phyloP scores from a whole-genome alignment of 2,888 invertebrate genomes.

The Drosophila vallismaia region DNA sequence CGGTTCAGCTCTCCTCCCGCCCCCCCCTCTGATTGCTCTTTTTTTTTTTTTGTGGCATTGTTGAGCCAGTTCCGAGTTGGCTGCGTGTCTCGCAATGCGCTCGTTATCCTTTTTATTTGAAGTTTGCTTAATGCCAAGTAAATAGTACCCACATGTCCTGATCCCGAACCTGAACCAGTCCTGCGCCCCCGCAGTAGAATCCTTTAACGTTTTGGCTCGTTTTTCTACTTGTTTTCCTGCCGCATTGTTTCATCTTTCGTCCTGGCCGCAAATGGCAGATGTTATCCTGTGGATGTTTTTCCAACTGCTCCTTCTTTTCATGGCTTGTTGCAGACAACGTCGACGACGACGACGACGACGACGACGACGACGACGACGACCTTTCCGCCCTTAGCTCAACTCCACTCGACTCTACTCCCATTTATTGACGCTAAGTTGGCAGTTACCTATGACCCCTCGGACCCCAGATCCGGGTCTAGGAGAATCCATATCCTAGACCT shows the following conservation, averaged over 20 bases:
- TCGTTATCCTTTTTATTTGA: slow-evolving; percentile 81
- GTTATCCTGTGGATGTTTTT: slow-evolving; percentile 45
- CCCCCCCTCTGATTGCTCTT: slow-evolving; percentile 47
- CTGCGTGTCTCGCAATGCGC: slow-evolving; percentile 69
- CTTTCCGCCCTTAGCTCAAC: slow-evolving; percentile 22
- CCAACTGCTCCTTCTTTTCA: slow-evolving; percentile 54
- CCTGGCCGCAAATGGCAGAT: slow-evolving; percentile 56
- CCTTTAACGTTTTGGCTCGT: neutral
- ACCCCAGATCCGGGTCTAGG: slow-evolving; percentile 12
- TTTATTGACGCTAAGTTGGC: slow-evolving; percentile 77
- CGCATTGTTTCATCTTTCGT: slow-evolving; percentile 47
- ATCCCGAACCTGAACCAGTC: neutral
- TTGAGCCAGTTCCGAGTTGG: slow-evolving; percentile 57
- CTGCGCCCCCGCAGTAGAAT: neutral
- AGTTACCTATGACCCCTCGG: slow-evolving; percentile 69
- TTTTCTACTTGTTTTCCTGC: slow-evolving; percentile 19
- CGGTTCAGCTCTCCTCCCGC: slow-evolving; percentile 13
- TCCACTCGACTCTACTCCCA: slow-evolving; percentile 8
- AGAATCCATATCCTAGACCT: slow-evolving; percentile 4
- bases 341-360: slow-evolving; percentile 19
- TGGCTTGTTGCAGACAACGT: slow-evolving; percentile 65
- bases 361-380: no score
- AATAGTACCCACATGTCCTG: slow-evolving; percentile 61
- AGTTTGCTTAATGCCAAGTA: slow-evolving; percentile 76
- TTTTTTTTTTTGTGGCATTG: slow-evolving; percentile 41